Evolutionary conservation across 1,140 invertebrate genomes (phyloP), one percentile per base, ranked within the genome.

Genomic region (Drusus annulatus): DNA sequence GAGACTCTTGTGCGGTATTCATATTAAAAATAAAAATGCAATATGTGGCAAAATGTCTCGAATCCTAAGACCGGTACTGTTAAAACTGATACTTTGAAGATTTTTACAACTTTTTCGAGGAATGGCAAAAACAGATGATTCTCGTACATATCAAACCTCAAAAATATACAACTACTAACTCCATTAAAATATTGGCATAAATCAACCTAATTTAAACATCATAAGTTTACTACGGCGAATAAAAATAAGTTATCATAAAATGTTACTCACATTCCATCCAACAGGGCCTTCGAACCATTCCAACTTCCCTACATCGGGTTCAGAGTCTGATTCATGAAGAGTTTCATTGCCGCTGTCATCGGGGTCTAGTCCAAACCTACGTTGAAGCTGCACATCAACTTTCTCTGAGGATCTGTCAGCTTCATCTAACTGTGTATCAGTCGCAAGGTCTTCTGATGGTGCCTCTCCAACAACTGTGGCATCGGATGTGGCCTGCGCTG

Each of bases 211-310:
- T 45, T 45, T 45, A 45, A 13, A 45, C 36, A 45, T 45, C 36
- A 13, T 45, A 45, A 45, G 10, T 56, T 56, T 56, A 56, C 10
- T 65, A 65, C 28, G 16, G 1, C 19, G 16, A 21, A 63, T 23
- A 65, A 65, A 65, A 15, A 31, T 65, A 5, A 17, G 36, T 28
- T 2, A 65, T 65, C n/a, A 68, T 45, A 45, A 60, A 60, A 60
- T 5, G 13, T 73, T 78, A 92, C 94, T 94, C 88, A 95, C 94
- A 87, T 95, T 95, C 89, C 93, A 93, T 28, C 93, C 93, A 74
- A 93, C 89, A 8, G 92, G 91, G 81, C 91, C 90, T 3, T 88
- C 87, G 82, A 93, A 90, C 65, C 93, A 88, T 63, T 92, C 92
- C 45, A 91, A 86, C 82, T 93, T 92, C 68, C 91, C 91, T 6